Evolutionary conservation across 1,140 invertebrate genomes (phyloP), one percentile per base, ranked within the genome.

Genomic region (Conus betulinus): DNA sequence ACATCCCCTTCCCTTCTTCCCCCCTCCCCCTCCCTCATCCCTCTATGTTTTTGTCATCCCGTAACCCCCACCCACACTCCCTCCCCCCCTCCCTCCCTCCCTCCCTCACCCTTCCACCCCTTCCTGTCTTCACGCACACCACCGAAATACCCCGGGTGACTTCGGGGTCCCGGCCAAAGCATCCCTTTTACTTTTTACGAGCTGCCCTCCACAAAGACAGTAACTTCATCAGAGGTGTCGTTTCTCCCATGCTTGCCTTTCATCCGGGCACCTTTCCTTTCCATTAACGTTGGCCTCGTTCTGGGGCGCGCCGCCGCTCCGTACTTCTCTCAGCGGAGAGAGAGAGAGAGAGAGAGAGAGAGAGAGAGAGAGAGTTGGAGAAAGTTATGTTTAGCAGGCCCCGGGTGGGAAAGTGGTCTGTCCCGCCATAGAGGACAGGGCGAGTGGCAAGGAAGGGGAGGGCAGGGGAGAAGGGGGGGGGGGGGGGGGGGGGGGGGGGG

Each of bases 161-260:
- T 71, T 39, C 23, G 23, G 20, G 1, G 17, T 71, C 67, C 17
- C 20, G 23, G 23, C 6, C 20, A 71, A 71, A 71, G 6, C 67
- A 71, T 71, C 67, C 17, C 67, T 71, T 71, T 71, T 71, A 71
- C 67, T 71, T 71, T 71, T 71, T 71, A 71, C 67, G 67, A 71
- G 67, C 13, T 71, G 3, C 67, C 23, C 0, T 71, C 13, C 67
- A 71, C 67, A 71, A 71, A 20, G 23, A n/a, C 67, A 20, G 67
- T 71, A 71, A 71, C 67, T 71, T 71, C 0, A 71, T 71, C 67
- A 71, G 67, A 71, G 67, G 67, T 71, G 23, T 71, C 67, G 67
- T 71, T 71, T 71, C 11, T 63, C 67, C 15, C 17, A 7, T 1
- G 23, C 20, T 71, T 71, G 23, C 67, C 67, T 71, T 71, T 71